Base-by-base conservation (phyloP, 53 echinoderm and acorn worm species). In the Astropecten irregularis region DNA sequence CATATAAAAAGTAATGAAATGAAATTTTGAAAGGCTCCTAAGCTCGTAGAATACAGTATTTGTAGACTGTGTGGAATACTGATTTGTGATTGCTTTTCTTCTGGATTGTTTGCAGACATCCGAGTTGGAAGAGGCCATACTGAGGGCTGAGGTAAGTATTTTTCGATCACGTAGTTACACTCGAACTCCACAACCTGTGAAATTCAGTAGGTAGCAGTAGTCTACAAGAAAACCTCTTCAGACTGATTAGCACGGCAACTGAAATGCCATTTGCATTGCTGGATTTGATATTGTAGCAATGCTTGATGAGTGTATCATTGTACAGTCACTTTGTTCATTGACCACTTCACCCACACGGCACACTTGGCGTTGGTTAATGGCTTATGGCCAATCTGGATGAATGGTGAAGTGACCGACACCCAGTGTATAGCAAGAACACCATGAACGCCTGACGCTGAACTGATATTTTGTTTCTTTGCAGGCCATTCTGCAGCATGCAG, bases 51-150 rank as follows among this genome's bases (percentile, higher is more conserved):
- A 54, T 54, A 54, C 22, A 54, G 3, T 54, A 22, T 54, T 21
- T 54, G 2, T 18, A 3, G 49, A 18, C 49, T 18, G 16, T 49
- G 16, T 3, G 15, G 0, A 8, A 44, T 44, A 44, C 6, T 49
- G 16, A 49, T 18, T 18, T 49, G 49, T 49, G 9, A 11, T 9
- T 44, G 14, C 9, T 11, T 44, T 44, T 49, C 15, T 49, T 15
- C 19, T 18, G 3, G 9, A 49, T 18, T 13, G 49, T 49, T 49
- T 49, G 49, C 68, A 86, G 86, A 86, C 66, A 50, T 66, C 76
- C 32, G 79, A 68, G 53, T 82, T 87, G 46, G 87, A 87, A 31
- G 87, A 81, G 66, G 87, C 87, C 3, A 40, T 87, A 21, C 81
- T 68, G 57, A 87, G 31, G 69, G 87, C 87, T 56, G 81, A 87